Conservation (phyloP, 2,888 invertebrate genomes). For the Hyposoter didymator region DNA sequence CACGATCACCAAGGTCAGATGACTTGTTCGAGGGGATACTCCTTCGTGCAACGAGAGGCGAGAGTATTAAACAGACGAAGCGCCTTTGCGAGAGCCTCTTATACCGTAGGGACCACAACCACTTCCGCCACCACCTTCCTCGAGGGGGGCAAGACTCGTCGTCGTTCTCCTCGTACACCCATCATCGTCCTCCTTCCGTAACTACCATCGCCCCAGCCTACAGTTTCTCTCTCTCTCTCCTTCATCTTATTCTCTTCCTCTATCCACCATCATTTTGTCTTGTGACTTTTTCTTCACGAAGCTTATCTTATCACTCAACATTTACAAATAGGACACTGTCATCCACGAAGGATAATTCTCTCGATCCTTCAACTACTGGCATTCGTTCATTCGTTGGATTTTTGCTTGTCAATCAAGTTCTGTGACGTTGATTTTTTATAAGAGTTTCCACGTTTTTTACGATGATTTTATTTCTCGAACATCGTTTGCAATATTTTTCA, state of each 20-base stretch:
- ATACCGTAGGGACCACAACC: conserved; percentile 74
- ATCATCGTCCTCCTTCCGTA: conserved; percentile 42
- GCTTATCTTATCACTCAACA: not conserved
- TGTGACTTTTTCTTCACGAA: conserved; percentile 4
- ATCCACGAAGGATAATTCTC: not conserved
- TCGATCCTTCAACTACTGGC: not conserved
- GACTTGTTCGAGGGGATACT: conserved; percentile 46
- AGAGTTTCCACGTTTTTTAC: not conserved
- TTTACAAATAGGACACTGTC: not conserved
- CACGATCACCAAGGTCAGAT: conserved; percentile 13
- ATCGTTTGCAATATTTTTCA: too few relatives aligned
- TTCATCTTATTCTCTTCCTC: conserved; percentile 72
- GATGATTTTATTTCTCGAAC: not conserved
- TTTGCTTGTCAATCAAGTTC: not conserved
- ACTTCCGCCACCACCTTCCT: conserved; percentile 72
- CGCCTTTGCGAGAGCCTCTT: conserved; percentile 80
- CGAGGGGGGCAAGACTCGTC: conserved; percentile 32
- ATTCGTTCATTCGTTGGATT: not conserved
- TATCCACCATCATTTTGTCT: conserved; percentile 33
- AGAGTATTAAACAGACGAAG: conserved; percentile 83
- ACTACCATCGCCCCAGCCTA: conserved; percentile 14
- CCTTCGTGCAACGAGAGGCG: conserved; percentile 72
- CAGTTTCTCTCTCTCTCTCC: conserved; percentile 62
- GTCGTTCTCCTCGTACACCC: conserved; percentile 23
- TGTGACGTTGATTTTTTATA: not conserved